These are phyloP conservation scores for Alentia gelatinosa DNA, from an alignment of 2,888 invertebrate genomes.

Conservation along the genomic window DNA sequence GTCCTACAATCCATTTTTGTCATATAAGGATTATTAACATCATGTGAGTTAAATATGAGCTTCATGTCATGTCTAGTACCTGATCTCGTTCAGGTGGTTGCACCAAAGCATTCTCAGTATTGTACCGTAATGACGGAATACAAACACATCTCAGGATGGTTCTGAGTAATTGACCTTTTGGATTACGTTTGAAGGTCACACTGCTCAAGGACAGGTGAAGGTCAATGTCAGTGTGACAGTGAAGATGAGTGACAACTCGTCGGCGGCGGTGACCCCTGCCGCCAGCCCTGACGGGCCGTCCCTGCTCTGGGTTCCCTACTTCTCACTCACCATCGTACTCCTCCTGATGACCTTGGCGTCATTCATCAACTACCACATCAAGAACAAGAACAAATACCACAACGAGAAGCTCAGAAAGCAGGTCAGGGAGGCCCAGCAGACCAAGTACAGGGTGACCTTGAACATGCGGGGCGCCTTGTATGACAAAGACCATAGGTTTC, in stretches of 20 bases:
- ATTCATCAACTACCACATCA: conserved; percentile 21
- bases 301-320: conserved; percentile 25
- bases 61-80: too few relatives aligned
- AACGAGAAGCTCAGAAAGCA: neutral
- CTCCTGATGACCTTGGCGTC: conserved; percentile 20
- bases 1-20: too few relatives aligned
- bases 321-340: conserved; percentile 1
- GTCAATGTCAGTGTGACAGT: neutral
- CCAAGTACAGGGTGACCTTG: neutral
- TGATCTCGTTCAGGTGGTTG: too few relatives aligned
- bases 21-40: too few relatives aligned
- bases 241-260: neutral
- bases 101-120: too few relatives aligned
- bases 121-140: too few relatives aligned
- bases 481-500: neutral
- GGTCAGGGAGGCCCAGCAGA: neutral
- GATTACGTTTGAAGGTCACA: too few relatives aligned
- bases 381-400: neutral
- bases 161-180: too few relatives aligned
- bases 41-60: too few relatives aligned
- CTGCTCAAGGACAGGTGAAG: neutral
- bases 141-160: too few relatives aligned
- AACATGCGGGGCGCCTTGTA: neutral
- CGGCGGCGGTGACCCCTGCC: neutral
- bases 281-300: neutral